Base-by-base conservation (phyloP, 2,888 invertebrate species). In the Mimas tiliae region DNA sequence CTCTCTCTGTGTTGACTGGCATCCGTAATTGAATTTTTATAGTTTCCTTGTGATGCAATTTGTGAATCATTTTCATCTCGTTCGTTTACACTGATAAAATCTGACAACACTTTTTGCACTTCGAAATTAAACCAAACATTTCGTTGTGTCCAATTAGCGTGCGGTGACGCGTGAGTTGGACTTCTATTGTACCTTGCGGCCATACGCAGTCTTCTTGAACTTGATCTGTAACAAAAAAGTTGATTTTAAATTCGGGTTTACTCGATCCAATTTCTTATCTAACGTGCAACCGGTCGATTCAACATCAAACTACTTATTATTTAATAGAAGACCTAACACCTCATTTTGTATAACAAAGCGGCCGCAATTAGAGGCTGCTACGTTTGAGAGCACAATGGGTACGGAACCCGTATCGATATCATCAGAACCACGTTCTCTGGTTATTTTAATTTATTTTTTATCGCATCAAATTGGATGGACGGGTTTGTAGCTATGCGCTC, bases 381-480 rank as follows among this genome's bases (percentile, higher is more conserved):
- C 85, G 85, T 88, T 82, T 80, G 77, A 80, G 79, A 84, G 84
- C 80, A 92, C 91, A 92, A 92, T 92, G 80, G 88, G 75, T 79
- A 81, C 81, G 84, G 81, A 83, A 80, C 81, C 75, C 80, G 87
- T 89, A 86, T 90, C 90, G 90, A 91, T 93, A 92, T 90, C 91
- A 92, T 93, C 92, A 77, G 79, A 79, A 78, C 78, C 76, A 73
- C 79, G 77, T 80, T 79, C 81, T 75, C 78, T 82, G 84, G 82
- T 88, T 90, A 89, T 88, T 91, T 93, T 93, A 92, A 93, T 93
- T 93, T 91, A 85, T 92, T 93, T 93, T 93, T 93, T 93, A 92
- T 91, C 89, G 82, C 80, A 82, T 87, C 86, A 86, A 88, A 90
- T 91, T 88, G 88, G 87, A 89, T 79, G 84, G 86, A 88, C 88